Evolutionary conservation across 2,888 invertebrate species (phyloP), one percentile per base, ranked within the genome.

Genomic region (Sminthurinus aureus): DNA sequence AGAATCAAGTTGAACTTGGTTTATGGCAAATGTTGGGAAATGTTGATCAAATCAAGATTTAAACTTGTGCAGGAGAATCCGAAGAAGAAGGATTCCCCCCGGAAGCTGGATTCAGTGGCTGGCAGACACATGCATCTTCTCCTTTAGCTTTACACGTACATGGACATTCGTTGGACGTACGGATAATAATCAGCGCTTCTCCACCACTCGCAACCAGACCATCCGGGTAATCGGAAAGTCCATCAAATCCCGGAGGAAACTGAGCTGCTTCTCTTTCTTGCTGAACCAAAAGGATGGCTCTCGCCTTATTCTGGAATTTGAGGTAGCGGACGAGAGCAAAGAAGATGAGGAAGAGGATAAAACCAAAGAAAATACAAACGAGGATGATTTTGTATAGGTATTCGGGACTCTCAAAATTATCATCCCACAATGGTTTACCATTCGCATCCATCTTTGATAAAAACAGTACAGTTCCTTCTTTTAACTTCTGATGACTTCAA

Each of bases 301-400:
- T 24, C 13, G 71, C 71, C 51, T 79, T 79, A 58, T 83, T 83
- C 38, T 83, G 83, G 50, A 51, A 79, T 12, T 75, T 71, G 26
- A 83, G 79, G 64, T 79, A 83, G 12, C 79, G 58, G 79, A 71
- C 83, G 50, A 83, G 83, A 8, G 83, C 83, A 66, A 83, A 83
- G 51, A 83, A 83, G 20, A 73, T 75, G 58, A 83, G 74, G 79
- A 83, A 83, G 12, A 83, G 74, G 11, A 83, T 79, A 50, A 79
- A 79, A 0, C 74, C 79, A 66, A 83, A 79, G 64, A 79, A 79
- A 51, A 83, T 79, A 50, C 83, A 83, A 50, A 83, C 83, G 8
- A 83, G 22, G 24, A 83, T 83, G 18, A 83, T 83, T 58, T 74
- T 83, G 75, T 83, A 83, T 2, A 83, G 67, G 20, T 79, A 83